A percentile compares a stretch with the other conserved stretches of the same genome.
Conservation (phyloP, 1,140 invertebrate species). For the Scaptodrosophila lebanonensis region DNA sequence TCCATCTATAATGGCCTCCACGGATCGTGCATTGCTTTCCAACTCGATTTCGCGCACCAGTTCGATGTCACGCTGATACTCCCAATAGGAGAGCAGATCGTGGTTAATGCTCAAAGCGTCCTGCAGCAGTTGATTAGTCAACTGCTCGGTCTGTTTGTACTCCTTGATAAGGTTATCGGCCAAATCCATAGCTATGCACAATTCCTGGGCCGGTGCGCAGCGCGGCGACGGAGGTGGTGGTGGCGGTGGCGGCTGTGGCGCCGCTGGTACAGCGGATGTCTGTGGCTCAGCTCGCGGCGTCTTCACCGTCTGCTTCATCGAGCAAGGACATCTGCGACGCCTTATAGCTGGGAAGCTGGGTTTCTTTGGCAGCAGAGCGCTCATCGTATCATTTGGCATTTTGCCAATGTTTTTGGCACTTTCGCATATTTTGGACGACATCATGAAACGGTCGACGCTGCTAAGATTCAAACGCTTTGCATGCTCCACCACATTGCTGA, state of each 20-base stretch:
- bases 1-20: too few relatives aligned
- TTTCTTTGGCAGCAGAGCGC: background rate
- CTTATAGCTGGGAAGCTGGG: too few relatives aligned
- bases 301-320: too few relatives aligned
- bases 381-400: background rate
- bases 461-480: constrained; percentile 37
- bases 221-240: constrained; percentile 52
- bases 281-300: too few relatives aligned
- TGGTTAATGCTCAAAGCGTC: constrained; percentile 28
- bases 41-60: constrained; percentile 40
- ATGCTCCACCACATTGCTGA: constrained; percentile 23
- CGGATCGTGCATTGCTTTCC: constrained; percentile 23
- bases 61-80: constrained; percentile 30
- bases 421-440: background rate
- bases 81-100: constrained; percentile 20
- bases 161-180: constrained; percentile 15
- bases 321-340: too few relatives aligned
- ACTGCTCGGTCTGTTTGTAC: constrained; percentile 22
- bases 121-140: constrained; percentile 22
- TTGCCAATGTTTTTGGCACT: too few relatives aligned
- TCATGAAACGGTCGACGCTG: constrained; percentile 5
- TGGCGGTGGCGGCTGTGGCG: constrained; percentile 25
- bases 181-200: constrained; percentile 1
- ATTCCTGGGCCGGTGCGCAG: constrained; percentile 9
- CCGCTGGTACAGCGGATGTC: too few relatives aligned